These are phyloP conservation scores for Monopterus albus DNA, from an alignment of 2,113 vertebrate genomes.

Conservation along the genomic window DNA sequence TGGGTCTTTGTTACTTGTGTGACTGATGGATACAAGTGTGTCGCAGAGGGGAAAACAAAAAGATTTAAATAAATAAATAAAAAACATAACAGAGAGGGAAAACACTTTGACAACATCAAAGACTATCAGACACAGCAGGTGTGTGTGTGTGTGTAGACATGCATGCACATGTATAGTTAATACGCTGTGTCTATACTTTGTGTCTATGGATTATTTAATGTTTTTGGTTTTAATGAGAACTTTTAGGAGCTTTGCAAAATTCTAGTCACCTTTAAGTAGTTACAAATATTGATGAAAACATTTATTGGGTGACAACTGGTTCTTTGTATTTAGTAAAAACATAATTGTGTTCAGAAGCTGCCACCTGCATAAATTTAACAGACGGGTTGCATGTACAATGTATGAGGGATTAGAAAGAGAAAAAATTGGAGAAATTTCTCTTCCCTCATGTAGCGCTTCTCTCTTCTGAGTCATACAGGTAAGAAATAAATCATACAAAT, in stretches of 20 bases:
- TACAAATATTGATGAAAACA: constrained; percentile 10
- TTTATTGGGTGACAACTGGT: neutral
- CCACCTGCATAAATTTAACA: neutral
- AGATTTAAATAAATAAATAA: too few species aligned
- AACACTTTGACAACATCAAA: constrained; percentile 62
- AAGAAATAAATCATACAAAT: neutral
- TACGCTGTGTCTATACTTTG: neutral
- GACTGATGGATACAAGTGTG: constrained; percentile 56
- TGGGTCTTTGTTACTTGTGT: constrained; percentile 58
- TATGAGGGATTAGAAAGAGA: neutral
- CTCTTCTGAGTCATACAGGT: neutral
- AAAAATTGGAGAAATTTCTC: too few species aligned
- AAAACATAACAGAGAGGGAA: constrained; percentile 46
- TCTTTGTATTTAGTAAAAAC: neutral
- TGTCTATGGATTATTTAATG: neutral
- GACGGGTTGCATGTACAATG: neutral
- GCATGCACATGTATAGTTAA: neutral
- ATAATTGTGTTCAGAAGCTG: neutral
- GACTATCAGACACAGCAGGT: constrained; percentile 27
- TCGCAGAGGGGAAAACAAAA: constrained; percentile 36
- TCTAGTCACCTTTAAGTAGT: neutral
- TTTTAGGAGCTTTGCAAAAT: neutral
- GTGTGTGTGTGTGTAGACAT: neutral
- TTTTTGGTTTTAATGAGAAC: neutral
- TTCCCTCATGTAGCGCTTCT: neutral